These are phyloP conservation scores for Psittacula cyanocephala DNA, from an alignment of 2,113 vertebrate genomes.

Conservation along the genomic window DNA sequence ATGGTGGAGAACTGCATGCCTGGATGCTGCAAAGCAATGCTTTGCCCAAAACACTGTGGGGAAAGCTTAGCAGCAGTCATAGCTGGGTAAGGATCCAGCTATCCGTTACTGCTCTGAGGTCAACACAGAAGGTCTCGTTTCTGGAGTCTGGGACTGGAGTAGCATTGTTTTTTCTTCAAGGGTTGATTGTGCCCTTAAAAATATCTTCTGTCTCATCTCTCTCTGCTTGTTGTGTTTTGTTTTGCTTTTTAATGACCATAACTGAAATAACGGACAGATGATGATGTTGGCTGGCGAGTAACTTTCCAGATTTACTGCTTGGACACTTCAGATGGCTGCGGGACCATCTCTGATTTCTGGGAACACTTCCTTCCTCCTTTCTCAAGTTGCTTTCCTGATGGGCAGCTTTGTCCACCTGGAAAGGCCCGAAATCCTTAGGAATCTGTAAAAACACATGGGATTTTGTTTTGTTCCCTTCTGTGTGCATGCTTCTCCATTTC, in stretches of 20 bases:
- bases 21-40: not conserved
- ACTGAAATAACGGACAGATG: not conserved
- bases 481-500: not conserved
- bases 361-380: not conserved
- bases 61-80: not conserved
- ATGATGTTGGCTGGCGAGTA: not conserved
- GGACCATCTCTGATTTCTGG: constrained; percentile 9
- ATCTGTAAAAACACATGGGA: not conserved
- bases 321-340: not conserved
- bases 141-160: not conserved
- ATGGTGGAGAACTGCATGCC: not conserved
- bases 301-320: not conserved
- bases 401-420: not conserved
- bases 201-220: not conserved
- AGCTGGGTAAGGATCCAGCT: not conserved
- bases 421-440: not conserved
- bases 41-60: not conserved
- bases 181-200: not conserved
- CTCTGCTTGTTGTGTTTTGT: not conserved
- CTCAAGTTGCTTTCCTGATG: not conserved
- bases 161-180: not conserved
- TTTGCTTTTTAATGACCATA: constrained; percentile 21
- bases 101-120: not conserved
- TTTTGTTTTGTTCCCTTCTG: not conserved
- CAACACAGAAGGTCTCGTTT: not conserved